Percentiles rank a stretch among this genome's conserved stretches.
Conservation (phyloP, 2,113 vertebrate genomes). For the Calonectris borealis region DNA sequence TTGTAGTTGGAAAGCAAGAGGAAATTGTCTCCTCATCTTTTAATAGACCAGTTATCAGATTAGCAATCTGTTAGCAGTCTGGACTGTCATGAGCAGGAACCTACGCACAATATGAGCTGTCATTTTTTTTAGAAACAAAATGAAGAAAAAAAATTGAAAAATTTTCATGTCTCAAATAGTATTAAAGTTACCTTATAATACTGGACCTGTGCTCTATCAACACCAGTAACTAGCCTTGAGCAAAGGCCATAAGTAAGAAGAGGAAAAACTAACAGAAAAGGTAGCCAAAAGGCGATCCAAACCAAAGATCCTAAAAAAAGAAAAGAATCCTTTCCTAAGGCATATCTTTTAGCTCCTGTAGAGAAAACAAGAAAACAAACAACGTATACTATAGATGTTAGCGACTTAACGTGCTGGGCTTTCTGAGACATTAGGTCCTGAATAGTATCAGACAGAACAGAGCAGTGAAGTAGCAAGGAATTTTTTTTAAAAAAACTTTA, state of each 20-base stretch:
- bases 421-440: neutral
- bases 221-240: neutral
- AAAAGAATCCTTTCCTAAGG: neutral
- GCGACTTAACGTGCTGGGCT: neutral
- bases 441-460: neutral
- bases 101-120: constrained; percentile 72
- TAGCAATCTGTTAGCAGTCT: constrained; percentile 72
- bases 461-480: neutral
- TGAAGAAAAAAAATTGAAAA: neutral
- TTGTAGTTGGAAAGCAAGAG: neutral
- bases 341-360: neutral
- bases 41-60: constrained; percentile 68
- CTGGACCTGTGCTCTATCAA: neutral
- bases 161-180: neutral
- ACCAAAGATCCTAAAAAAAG: neutral
- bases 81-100: constrained; percentile 64
- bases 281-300: neutral
- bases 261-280: neutral
- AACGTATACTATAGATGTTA: neutral
- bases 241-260: neutral
- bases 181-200: neutral
- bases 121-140: constrained; percentile 67
- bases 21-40: constrained; percentile 60
- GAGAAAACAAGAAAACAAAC: neutral
- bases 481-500: neutral